Evolutionary conservation across 2,888 invertebrate genomes (phyloP).

Genomic region (Corythucha ciliata): DNA sequence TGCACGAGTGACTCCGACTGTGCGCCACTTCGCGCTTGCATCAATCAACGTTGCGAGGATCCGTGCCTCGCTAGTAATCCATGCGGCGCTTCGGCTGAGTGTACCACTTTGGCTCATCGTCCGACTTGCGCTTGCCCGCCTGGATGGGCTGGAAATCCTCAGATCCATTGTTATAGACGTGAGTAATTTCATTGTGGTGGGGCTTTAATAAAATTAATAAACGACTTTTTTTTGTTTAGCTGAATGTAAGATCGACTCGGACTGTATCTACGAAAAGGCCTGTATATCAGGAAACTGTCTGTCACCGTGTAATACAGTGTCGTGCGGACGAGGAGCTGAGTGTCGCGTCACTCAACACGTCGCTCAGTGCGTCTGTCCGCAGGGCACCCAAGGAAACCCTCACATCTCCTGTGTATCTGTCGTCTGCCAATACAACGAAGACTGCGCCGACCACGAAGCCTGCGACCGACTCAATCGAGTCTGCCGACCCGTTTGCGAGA

Average conservation of each 20-base stretch:
- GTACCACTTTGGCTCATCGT: constrained; percentile 64
- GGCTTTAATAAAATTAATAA: not conserved
- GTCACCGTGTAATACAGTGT: constrained; percentile 58
- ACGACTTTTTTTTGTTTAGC: constrained; percentile 41
- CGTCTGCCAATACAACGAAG: constrained; percentile 79
- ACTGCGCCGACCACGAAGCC: constrained; percentile 73
- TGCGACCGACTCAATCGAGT: constrained; percentile 75
- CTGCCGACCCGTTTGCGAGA: constrained; percentile 71
- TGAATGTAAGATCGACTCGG: constrained; percentile 51
- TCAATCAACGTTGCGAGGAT: constrained; percentile 67
- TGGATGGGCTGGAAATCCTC: constrained; percentile 81
- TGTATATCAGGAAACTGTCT: constrained; percentile 72
- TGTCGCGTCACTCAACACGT: constrained; percentile 66
- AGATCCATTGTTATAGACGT: constrained; percentile 78
- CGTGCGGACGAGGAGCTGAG: constrained; percentile 70
- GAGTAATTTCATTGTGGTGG: constrained; percentile 42
- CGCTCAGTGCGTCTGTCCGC: constrained; percentile 72
- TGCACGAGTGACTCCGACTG: constrained; percentile 69
- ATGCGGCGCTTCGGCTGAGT: constrained; percentile 72
- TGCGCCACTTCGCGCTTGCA: constrained; percentile 65
- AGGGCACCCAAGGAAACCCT: constrained; percentile 51
- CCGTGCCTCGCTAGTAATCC: constrained; percentile 68
- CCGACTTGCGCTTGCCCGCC: constrained; percentile 76
- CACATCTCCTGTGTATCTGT: constrained; percentile 67
- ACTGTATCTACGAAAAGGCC: constrained; percentile 75